Base-by-base conservation (phyloP, 2,888 invertebrate species). In the Campoletis raptor region DNA sequence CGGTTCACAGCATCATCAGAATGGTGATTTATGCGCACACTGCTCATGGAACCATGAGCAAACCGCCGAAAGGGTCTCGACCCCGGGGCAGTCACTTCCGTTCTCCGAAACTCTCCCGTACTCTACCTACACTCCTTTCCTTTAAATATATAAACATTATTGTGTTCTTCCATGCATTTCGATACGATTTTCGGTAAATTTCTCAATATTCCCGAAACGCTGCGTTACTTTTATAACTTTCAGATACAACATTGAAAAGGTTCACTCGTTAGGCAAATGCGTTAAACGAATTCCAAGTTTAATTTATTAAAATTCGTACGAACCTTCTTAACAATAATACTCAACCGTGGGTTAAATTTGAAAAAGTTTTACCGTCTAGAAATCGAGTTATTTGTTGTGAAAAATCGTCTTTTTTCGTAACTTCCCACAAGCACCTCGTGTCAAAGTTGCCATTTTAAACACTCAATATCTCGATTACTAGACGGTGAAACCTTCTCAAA, bases 11-110 rank as follows among this genome's bases (percentile, higher is more conserved):
- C 84, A 88, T 88, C 81, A 87, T 87, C 84, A 87, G 81, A 85
- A 88, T 88, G 88, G 81, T 88, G 85, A 88, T 88, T 88, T 87
- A 87, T 88, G 88, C 87, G 87, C 83, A 57, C 76, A 78, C 77
- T 86, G 85, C 83, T 87, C 86, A 83, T 86, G 78, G 78, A 81
- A 84, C 86, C 85, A 82, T 88, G 86, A 84, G 80, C 80, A 80
- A 77, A 87, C 82, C 80, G 85, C 85, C 86, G 82, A 86, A 88
- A 87, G 86, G 81, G 81, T 81, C 83, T 66, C 69, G 72, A 81
- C 66, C 81, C 81, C 81, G 40, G 81, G 76, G 72, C 76, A 54
- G 54, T 72, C 79, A 70, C 73, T 83, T 85, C 85, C 85, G 83
- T 70, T 85, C 67, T 48, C 79, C 85, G 74, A 83, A 86, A 83